phyloP scores from a whole-genome alignment of 2,797 vertebrate genomes.

The Sarcophilus harrisii region DNA sequence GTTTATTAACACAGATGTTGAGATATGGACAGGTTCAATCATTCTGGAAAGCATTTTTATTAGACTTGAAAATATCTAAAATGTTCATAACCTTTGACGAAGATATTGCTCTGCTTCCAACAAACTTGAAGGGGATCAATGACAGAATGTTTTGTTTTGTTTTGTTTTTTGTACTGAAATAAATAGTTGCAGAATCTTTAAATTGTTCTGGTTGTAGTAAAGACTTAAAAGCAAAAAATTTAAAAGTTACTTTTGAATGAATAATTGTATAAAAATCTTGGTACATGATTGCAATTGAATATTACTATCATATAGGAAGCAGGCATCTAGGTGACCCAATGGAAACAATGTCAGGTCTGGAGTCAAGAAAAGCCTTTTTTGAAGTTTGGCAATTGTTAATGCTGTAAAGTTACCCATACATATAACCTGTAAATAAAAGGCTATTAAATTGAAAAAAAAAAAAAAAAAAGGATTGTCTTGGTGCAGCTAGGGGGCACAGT shows the following conservation, averaged over 20 bases:
- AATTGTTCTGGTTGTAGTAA: not conserved
- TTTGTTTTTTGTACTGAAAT: not conserved
- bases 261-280: not conserved
- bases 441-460: no score
- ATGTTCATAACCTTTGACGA: not conserved
- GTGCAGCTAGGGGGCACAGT: no score
- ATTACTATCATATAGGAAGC: not conserved
- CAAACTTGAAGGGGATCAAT: not conserved
- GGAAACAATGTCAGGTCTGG: not conserved
- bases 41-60: not conserved
- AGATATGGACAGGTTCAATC: not conserved
- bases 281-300: not conserved
- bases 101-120: not conserved
- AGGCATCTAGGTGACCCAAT: not conserved
- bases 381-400: no score
- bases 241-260: not conserved
- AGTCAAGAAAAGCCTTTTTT: no score
- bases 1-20: not conserved
- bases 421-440: no score
- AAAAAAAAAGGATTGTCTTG: no score
- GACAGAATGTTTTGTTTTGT: not conserved
- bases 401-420: no score
- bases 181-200: not conserved
- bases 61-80: not conserved
- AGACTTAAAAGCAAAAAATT: not conserved